phyloP scores from a whole-genome alignment of 2,797 vertebrate species.

The Eulemur rubriventer region DNA sequence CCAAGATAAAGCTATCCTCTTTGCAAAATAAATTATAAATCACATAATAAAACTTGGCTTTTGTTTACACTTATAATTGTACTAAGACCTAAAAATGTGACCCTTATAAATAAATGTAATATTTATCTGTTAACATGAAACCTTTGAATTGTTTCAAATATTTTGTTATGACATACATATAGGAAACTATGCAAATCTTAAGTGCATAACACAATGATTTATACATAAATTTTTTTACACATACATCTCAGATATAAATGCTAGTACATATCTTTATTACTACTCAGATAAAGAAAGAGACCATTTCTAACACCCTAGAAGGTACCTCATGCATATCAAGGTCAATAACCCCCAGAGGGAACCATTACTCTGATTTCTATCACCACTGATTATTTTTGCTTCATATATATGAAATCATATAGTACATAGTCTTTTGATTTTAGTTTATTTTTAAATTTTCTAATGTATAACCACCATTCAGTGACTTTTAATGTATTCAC shows the following conservation, averaged over 20 bases:
- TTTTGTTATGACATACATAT: not conserved
- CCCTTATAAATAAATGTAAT: not conserved
- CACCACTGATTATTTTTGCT: not conserved
- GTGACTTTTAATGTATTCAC: not conserved
- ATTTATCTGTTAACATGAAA: conserved; percentile 25
- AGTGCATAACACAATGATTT: not conserved
- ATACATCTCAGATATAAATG: not conserved
- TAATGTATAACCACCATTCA: not conserved
- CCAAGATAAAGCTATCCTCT: not conserved
- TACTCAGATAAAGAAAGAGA: not conserved
- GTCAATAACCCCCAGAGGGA: not conserved
- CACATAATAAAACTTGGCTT: not conserved
- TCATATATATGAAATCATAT: not conserved
- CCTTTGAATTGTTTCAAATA: not conserved
- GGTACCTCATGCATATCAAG: not conserved
- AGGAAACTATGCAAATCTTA: not conserved
- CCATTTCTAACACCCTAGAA: not conserved
- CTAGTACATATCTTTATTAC: not conserved
- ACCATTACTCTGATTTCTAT: not conserved
- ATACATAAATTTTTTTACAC: not conserved
- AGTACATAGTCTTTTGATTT: not conserved
- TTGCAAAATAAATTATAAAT: conserved; percentile 5
- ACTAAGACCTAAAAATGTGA: not conserved
- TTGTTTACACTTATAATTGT: not conserved
- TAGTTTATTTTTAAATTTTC: not conserved